These are phyloP conservation scores for Atrichornis clamosus DNA, from an alignment of 2,113 vertebrate species.

Conservation along the genomic window DNA sequence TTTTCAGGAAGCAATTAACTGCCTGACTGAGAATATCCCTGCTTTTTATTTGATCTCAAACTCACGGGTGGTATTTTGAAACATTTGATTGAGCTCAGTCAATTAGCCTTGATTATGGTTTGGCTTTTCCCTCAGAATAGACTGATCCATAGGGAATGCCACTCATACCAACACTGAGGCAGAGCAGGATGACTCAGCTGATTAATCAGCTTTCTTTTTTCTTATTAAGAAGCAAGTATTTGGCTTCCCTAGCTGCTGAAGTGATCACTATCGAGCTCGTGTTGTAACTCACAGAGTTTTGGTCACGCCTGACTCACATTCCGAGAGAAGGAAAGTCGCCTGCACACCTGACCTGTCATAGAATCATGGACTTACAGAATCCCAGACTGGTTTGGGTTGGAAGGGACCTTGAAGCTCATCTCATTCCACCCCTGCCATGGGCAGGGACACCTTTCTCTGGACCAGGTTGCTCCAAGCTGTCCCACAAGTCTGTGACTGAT, in stretches of 20 bases:
- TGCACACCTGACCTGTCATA: not conserved
- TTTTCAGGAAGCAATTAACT: not conserved
- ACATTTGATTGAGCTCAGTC: not conserved
- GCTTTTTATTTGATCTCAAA: not conserved
- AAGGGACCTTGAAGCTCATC: not conserved
- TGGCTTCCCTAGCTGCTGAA: not conserved
- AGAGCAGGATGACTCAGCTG: constrained; percentile 25
- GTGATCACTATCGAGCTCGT: not conserved
- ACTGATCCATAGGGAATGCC: not conserved
- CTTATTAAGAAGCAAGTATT: not conserved
- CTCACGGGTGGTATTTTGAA: not conserved
- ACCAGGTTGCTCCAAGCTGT: not conserved
- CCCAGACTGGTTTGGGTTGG: not conserved
- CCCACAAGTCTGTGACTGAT: not conserved
- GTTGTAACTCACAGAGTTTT: not conserved
- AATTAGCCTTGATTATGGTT: not conserved
- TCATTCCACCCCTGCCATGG: not conserved
- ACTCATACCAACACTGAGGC: not conserved
- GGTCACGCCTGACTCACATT: constrained; percentile 8
- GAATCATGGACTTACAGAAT: not conserved
- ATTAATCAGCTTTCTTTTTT: constrained; percentile 24
- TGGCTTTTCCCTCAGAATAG: not conserved
- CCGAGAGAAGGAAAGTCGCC: not conserved
- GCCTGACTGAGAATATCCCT: not conserved
- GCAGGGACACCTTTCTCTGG: not conserved